Evolutionary conservation across 1,140 invertebrate species (phyloP), one percentile per base, ranked within the genome.

Genomic region (Solenopsis fugax): DNA sequence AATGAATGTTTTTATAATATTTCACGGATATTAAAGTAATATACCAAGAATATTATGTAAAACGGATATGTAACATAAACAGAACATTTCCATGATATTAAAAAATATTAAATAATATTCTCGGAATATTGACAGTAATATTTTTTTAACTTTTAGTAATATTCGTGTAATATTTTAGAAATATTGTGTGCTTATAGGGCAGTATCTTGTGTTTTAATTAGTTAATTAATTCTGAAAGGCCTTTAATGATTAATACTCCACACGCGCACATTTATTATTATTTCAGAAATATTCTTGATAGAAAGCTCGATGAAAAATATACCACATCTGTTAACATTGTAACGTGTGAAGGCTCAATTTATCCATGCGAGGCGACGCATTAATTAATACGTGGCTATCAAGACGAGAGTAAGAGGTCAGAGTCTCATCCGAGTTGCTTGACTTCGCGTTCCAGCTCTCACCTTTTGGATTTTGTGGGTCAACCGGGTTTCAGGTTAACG

Each of bases 391-490:
- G 41, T 37, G 34, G 69, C 54, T 75, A 84, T 71, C 69, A 50
- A 37, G 54, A 62, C 54, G 3, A n/a, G n/a, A 80, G 62, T 52
- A 48, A 80, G 80, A 60, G 80, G 69, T 84, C 80, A 60, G 80
- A 73, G 64, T 52, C 41, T 73, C 54, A 82, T 82, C 54, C 69
- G 69, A 72, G 24, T n/a, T 54, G 41, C 54, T 13, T 82, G 80
- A 60, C 80, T 84, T 60, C 9, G 41, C 67, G n/a, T 84, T 75
- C 69, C 80, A 48, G 69, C 80, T 84, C 69, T 84, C 80, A 75
- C 80, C 80, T 84, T 73, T 73, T 73, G 80, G 29, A 75, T 84
- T 84, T 84, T 84, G 69, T 84, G 69, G 80, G 80, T 84, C 80
- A 84, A 37, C n/a, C 69, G 13, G 69, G 69, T 84, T 84, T 62